Conservation (phyloP, 2,797 vertebrate genomes). For the Pitangus sulphuratus region DNA sequence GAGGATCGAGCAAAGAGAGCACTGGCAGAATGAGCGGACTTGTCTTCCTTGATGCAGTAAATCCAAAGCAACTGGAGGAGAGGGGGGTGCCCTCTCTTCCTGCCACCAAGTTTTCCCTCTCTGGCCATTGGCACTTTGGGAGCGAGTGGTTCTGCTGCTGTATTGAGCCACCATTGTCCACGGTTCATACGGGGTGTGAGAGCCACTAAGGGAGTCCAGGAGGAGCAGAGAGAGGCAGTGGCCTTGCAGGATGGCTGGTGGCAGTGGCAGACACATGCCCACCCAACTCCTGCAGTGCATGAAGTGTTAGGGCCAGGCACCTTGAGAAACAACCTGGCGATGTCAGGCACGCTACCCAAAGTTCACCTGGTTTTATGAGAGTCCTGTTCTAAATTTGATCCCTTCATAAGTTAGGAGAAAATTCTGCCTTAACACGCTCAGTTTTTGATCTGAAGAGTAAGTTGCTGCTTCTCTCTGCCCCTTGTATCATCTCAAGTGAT, state of each 20-base stretch:
- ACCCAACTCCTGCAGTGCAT: accelerated
- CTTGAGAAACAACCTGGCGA: background rate
- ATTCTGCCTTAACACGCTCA: accelerated
- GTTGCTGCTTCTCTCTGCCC: background rate
- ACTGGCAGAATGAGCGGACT: background rate
- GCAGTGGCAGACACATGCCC: accelerated
- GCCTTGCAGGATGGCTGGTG: background rate
- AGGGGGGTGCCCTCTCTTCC: background rate
- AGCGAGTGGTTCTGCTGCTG: background rate
- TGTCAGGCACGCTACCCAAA: background rate
- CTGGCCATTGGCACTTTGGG: accelerated
- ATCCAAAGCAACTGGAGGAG: background rate
- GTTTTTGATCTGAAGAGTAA: background rate
- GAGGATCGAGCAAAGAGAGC: background rate
- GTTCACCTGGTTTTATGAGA: accelerated
- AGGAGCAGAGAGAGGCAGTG: background rate
- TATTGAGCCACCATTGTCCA: background rate
- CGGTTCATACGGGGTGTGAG: accelerated
- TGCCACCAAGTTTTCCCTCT: background rate
- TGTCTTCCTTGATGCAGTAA: background rate
- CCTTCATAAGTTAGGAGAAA: background rate
- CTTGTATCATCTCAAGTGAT: background rate
- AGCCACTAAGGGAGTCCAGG: background rate
- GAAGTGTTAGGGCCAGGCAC: background rate
- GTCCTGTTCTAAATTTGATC: background rate